Base-by-base conservation (phyloP, 2,797 vertebrate species). In the Leucoraja ocellata region DNA sequence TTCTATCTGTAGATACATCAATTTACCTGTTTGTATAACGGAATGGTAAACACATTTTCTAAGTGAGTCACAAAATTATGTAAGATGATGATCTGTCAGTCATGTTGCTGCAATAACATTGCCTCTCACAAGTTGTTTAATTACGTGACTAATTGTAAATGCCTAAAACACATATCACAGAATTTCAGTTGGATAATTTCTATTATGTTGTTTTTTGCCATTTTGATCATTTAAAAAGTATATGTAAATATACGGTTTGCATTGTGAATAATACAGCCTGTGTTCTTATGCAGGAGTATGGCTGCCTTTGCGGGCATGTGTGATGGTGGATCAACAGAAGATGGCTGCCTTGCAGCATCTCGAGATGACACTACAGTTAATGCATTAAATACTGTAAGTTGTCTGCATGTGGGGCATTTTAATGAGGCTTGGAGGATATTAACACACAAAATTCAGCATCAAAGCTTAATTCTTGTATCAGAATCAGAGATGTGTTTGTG, bases 261-360 rank as follows among this genome's bases (percentile, higher is more conserved):
- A 88, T 88, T 65, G 14, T 2, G 84, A 88, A 18, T 65, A 88
- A 86, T 63, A 28, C 83, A 63, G 61, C 63, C 36, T 88, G n/a
- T 88, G n/a, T 68, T 88, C 25, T 1, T 46, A n/a, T 68, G 93
- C 96, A 99, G 99, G 98, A 99, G 99, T 96, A 99, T 99, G 99
- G 99, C 99, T 83, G 99, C 99, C 16, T 99, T 99, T 95, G 99
- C 99, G 77, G 99, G 99, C 93, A 99, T 99, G 99, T 99, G 99
- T 94, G 99, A 99, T 1, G 99, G 99, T 94, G 99, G 99, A 93
- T 99, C 99, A 93, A 99, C 99, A 1, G 99, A 99, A 96, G 99
- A 99, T 0, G 99, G 99, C 80, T 99, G 99, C 92, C 96, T 99
- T 0, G 99, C 99, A 84, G 99, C 99, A 21, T 99, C 99, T 81